Evolutionary conservation across 1,140 invertebrate genomes (phyloP), one percentile per base, ranked within the genome.

Genomic region (Apis dorsata): DNA sequence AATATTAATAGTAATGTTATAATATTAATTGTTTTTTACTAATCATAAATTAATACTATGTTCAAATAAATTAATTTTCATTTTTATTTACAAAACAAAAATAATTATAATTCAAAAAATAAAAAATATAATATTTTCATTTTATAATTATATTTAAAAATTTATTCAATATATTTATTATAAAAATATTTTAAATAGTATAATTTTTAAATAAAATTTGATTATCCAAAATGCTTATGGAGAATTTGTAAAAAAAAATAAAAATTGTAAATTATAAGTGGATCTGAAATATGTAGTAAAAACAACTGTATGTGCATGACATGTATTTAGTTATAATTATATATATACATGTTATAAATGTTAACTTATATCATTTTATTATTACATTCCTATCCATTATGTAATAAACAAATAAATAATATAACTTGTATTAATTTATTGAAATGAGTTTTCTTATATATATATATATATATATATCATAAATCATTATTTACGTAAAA

Each of bases 201-300:
- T 7, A 57, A 69, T 53, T 19, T 49, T 15, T 9, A n/a, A 69
- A 24, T 0, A 71, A 19, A 72, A 0, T 51, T 60, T 60, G 12
- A 11, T n/a, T 51, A 49, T 10, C 19, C 1, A 1, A 17, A 34
- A 44, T 28, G 15, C 34, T 53, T 57, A 49, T 24, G 19, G 34
- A 0, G 3, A 66, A 66, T 66, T 49, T 13, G 28, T 1, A 11
- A 49, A 65, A 57, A 24, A 49, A 12, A 44, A 34, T 34, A 57
- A 57, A 17, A 49, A 19, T 28, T 76, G 13, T 68, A 49, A 77
- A 34, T n/a, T 82, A 28, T 82, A n/a, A 82, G 60, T 82, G 60
- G 73, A 82, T 82, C 65, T 82, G 73, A 82, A 51, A 66, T 60
- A 53, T 77, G 53, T 79, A 72, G 28, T 24, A 49, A 53, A 72